Percentiles rank a stretch among this genome's conserved stretches.
phyloP scores from a whole-genome alignment of 2,797 vertebrate genomes.

The Coregonus ussuriensis region DNA sequence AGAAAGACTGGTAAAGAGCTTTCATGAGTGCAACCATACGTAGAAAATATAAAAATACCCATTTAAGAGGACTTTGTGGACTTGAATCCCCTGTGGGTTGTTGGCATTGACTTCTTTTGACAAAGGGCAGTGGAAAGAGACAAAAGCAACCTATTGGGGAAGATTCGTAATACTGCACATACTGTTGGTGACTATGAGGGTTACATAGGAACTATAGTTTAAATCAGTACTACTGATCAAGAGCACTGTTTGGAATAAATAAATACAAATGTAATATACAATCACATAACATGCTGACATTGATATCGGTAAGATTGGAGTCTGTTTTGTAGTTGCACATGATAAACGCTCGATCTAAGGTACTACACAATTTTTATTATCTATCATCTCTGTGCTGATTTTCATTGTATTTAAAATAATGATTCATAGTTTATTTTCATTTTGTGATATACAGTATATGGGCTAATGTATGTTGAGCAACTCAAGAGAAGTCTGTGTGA shows the following conservation, averaged over 20 bases:
- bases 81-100: background rate
- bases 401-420: constrained; percentile 58
- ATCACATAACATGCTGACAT: constrained; percentile 10
- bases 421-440: constrained; percentile 26
- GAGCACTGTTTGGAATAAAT: constrained; percentile 19
- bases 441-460: constrained; percentile 26
- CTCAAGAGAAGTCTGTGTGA: constrained; percentile 24
- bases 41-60: background rate
- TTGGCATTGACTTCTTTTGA: background rate
- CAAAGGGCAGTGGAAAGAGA: background rate
- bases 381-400: constrained; percentile 38
- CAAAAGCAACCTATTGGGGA: background rate
- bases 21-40: background rate
- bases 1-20: background rate
- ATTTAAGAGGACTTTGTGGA: background rate
- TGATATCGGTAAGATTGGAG: constrained; percentile 15
- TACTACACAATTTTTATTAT: constrained; percentile 60
- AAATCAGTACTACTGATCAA: constrained; percentile 35
- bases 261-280: constrained; percentile 16
- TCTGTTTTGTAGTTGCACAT: constrained; percentile 52
- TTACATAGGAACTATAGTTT: constrained; percentile 1
- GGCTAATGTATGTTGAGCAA: constrained; percentile 8
- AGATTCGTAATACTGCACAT: constrained; percentile 3
- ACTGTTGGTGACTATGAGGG: background rate
- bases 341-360: constrained; percentile 63